Base-by-base conservation (phyloP, 2,888 invertebrate genomes). In the Allacma fusca region DNA sequence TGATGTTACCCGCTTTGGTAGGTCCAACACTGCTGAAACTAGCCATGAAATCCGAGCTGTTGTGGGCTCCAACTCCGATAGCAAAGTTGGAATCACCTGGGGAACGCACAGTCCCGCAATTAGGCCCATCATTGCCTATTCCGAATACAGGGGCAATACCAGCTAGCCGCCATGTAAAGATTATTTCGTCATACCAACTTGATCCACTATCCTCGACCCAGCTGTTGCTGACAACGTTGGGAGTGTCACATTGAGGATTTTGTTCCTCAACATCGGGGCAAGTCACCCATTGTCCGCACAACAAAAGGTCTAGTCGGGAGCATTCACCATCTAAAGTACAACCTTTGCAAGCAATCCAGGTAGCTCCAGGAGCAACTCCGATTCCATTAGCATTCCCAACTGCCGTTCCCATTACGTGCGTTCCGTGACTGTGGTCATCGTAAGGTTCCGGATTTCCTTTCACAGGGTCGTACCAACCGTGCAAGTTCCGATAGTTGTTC, bases 301-400 rank as follows among this genome's bases (percentile, higher is more conserved):
- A 13, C 7, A 40, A 9, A 13, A 40, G 40, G 40, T 40, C 40
- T 5, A 40, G 5, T 40, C 13, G 5, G 5, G 40, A 5, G 13
- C 40, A 40, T 40, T 40, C 40, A 9, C 40, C 40, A 7, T 59
- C n/a, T 7, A 13, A 7, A 59, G 5, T 7, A n/a, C 59, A 69
- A 23, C 69, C 69, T 12, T 21, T 19, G 23, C 69, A 69, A 40
- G 69, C 34, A 23, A 69, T 69, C 69, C 69, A 69, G 34, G 29
- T 12, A 28, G 69, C 69, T 12, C 69, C 69, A 40, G 69, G 69
- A 9, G 69, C 69, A n/a, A 69, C 69, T 40, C 69, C 69, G 16
- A 69, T 40, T 19, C 34, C 69, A 29, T 69, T 34, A n/a, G 19
- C n/a, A 9, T 9, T 23, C 12, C 69, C 69, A 9, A 69, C 69